Percentiles rank a stretch among this genome's conserved stretches.
Conservation (phyloP, 2,797 vertebrate genomes). For the Craterocephalus amniculus region DNA sequence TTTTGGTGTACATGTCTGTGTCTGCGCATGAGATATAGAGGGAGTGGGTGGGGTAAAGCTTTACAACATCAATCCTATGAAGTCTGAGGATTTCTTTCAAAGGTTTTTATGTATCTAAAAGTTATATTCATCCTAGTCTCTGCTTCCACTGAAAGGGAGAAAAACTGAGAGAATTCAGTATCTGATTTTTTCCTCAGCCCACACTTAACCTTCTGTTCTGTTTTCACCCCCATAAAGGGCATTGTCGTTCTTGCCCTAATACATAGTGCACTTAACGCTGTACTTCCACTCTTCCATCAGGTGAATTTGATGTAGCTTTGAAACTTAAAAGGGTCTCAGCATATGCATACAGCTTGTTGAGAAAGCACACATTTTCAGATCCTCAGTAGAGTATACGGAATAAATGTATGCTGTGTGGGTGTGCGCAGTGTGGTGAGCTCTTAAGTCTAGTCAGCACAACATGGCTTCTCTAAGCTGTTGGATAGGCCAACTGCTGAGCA, state of each 20-base stretch:
- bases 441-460: constrained; percentile 78
- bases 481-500: constrained; percentile 72
- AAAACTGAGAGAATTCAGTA: constrained; percentile 16
- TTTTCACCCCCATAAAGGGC: background rate
- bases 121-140: constrained; percentile 52
- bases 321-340: constrained; percentile 19
- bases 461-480: constrained; percentile 69
- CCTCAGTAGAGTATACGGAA: constrained; percentile 33
- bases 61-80: constrained; percentile 67
- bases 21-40: constrained; percentile 22
- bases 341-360: constrained; percentile 7
- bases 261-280: background rate
- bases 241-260: background rate
- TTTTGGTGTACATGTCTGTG: constrained; percentile 26
- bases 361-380: constrained; percentile 20
- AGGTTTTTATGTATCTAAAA: constrained; percentile 70
- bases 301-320: constrained; percentile 5
- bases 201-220: constrained; percentile 16
- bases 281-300: constrained; percentile 22
- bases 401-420: constrained; percentile 60
- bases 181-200: constrained; percentile 27
- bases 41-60: constrained; percentile 37
- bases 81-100: constrained; percentile 59
- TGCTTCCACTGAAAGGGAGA: constrained; percentile 30
- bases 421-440: constrained; percentile 45